Evolutionary conservation across 2,797 vertebrate species (phyloP).

Genomic region (Sciurus vulgaris): DNA sequence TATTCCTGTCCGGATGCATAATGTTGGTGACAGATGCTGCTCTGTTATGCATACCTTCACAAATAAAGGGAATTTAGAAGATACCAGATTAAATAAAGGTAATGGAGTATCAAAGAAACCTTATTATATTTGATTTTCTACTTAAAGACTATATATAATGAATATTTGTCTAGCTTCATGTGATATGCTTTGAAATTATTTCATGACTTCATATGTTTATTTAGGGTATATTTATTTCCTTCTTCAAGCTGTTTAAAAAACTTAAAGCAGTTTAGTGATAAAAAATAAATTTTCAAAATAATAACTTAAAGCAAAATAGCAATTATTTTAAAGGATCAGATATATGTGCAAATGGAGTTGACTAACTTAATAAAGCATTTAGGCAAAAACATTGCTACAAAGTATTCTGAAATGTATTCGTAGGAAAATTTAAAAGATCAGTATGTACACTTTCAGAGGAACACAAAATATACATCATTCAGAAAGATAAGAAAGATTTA

Average conservation of each 20-base stretch:
- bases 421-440: neutral
- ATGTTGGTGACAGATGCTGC: neutral
- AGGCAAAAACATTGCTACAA: neutral
- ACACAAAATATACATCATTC: neutral
- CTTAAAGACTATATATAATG: neutral
- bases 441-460: neutral
- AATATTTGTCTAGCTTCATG: neutral
- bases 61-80: neutral
- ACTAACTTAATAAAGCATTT: neutral
- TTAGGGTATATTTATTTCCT: neutral
- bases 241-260: neutral
- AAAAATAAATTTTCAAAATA: neutral
- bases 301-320: neutral
- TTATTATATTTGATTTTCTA: neutral
- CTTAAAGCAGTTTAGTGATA: neutral
- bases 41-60: neutral
- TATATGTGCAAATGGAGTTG: neutral
- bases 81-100: neutral
- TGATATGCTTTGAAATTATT: neutral
- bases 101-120: neutral
- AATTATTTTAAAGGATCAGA: neutral
- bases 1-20: neutral
- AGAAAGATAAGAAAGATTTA: neutral
- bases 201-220: neutral
- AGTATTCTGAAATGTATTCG: neutral